Percentiles rank a stretch among this genome's conserved stretches.
phyloP scores from a whole-genome alignment of 2,113 vertebrate species.

The Mugil cephalus region DNA sequence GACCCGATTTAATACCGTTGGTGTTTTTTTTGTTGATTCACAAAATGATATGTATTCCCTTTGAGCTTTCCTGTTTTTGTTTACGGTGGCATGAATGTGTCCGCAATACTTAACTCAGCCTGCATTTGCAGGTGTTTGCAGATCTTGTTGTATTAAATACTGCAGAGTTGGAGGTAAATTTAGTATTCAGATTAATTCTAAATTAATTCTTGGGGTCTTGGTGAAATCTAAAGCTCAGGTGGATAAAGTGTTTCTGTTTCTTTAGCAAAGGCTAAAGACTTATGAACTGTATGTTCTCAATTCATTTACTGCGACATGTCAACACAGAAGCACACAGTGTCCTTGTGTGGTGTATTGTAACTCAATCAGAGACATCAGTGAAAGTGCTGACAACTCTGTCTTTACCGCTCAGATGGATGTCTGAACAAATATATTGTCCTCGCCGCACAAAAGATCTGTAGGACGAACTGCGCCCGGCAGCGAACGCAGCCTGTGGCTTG shows the following conservation, averaged over 20 bases:
- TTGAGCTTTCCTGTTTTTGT: slow-evolving; percentile 10
- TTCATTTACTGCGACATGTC: not conserved
- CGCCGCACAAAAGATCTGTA: not conserved
- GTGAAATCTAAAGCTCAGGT: slow-evolving; percentile 1
- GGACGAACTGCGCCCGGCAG: not conserved
- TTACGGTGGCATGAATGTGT: not conserved
- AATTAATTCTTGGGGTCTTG: not conserved
- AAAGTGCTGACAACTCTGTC: not conserved
- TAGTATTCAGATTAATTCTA: too few relatives aligned
- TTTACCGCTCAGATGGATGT: not conserved
- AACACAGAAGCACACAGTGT: not conserved
- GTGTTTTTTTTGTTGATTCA: slow-evolving; percentile 10
- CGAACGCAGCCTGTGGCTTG: slow-evolving; percentile 11
- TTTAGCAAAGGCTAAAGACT: not conserved
- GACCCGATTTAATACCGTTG: not conserved
- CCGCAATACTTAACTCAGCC: not conserved
- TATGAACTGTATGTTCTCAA: not conserved
- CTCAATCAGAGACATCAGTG: not conserved
- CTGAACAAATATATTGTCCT: not conserved
- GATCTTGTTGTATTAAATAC: slow-evolving; percentile 17
- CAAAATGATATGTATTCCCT: not conserved
- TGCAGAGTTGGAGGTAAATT: not conserved
- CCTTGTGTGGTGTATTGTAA: not conserved
- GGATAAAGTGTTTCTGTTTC: not conserved
- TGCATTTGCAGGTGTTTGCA: slow-evolving; percentile 31